Conservation (phyloP, 2,797 vertebrate species). For the Scolopax bukidnonensis region DNA sequence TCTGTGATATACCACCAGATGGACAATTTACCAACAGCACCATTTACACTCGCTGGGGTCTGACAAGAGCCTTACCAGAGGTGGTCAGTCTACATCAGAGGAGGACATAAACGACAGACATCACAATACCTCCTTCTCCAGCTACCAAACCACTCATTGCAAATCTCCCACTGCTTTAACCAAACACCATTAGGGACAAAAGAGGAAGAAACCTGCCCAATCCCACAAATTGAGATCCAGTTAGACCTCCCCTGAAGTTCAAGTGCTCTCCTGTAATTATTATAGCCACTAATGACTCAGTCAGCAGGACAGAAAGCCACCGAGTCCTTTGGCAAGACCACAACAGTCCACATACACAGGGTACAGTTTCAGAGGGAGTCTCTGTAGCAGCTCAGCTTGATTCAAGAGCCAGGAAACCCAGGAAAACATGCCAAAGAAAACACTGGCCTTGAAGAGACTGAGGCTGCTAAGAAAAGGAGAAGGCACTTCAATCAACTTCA, state of each 20-base stretch:
- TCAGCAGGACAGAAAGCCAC: not conserved
- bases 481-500: not conserved
- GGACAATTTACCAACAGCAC: not conserved
- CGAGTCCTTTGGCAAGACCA: not conserved
- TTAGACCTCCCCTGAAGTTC: not conserved
- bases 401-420: not conserved
- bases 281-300: not conserved
- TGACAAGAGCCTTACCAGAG: not conserved
- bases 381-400: not conserved
- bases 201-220: not conserved
- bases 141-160: not conserved
- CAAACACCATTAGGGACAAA: not conserved
- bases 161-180: not conserved
- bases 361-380: not conserved
- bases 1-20: not conserved
- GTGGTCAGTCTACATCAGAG: not conserved
- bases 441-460: not conserved
- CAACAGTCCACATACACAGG: fast-evolving
- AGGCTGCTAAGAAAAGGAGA: not conserved
- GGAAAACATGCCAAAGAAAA: not conserved
- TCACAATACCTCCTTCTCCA: not conserved
- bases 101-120: not conserved
- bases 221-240: not conserved
- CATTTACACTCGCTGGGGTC: not conserved
- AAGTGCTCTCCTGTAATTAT: not conserved